These are phyloP conservation scores for Spisula solida DNA, from an alignment of 2,888 invertebrate genomes.

Conservation along the genomic window DNA sequence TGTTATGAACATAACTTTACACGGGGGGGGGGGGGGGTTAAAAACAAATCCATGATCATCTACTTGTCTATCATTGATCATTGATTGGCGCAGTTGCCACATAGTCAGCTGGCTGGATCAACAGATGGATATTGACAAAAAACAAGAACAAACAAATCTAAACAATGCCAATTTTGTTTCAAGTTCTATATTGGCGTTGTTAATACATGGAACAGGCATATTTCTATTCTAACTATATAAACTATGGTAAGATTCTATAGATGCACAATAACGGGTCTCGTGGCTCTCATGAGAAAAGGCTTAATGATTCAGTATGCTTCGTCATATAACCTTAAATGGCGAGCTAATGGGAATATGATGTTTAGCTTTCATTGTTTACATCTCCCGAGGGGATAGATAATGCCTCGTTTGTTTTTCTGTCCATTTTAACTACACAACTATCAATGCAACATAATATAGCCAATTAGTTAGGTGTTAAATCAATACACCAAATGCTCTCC, in stretches of 20 bases:
- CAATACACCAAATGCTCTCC: slow-evolving; percentile 52
- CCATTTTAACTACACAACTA: slow-evolving; percentile 37
- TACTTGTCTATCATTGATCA: too few species aligned
- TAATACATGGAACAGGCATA: too few species aligned
- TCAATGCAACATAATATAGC: slow-evolving; percentile 58
- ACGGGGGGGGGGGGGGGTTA: too few species aligned
- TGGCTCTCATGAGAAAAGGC: slow-evolving; percentile 3
- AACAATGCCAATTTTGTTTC: neutral
- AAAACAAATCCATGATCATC: too few species aligned
- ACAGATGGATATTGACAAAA: too few species aligned
- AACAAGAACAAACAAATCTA: too few species aligned
- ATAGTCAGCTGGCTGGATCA: too few species aligned
- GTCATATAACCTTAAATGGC: slow-evolving; percentile 41
- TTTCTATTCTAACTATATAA: too few species aligned
- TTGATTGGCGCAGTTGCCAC: too few species aligned
- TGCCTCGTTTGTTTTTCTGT: slow-evolving; percentile 62
- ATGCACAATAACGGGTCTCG: neutral
- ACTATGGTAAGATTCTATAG: neutral
- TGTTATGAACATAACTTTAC: too few species aligned
- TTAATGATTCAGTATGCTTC: slow-evolving; percentile 44
- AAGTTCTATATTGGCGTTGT: neutral
- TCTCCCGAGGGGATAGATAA: slow-evolving; percentile 56
- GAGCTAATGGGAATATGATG: slow-evolving; percentile 68
- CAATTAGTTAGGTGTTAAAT: slow-evolving; percentile 63
- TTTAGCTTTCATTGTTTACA: slow-evolving; percentile 52